These are phyloP conservation scores for Caenorhabditis sulstoni DNA, from an alignment of 2,888 invertebrate species.

Conservation along the genomic window DNA sequence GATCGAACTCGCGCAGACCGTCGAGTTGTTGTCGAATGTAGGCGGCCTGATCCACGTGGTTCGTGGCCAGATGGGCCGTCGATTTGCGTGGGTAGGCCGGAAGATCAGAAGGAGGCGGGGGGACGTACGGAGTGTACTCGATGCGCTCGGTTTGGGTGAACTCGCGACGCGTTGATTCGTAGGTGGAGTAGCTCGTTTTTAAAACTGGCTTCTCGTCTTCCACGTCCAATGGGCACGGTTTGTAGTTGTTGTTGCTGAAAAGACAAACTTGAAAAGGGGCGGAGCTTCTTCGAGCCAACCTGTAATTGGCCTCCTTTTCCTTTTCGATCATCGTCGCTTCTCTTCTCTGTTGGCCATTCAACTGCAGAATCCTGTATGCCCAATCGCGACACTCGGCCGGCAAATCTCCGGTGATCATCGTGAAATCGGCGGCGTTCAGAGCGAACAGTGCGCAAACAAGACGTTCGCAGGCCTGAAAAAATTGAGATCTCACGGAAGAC, in stretches of 20 bases:
- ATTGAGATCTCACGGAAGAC: background rate
- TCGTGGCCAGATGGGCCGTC: constrained; percentile 48
- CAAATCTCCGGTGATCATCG: constrained; percentile 48
- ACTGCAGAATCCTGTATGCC: constrained; percentile 54
- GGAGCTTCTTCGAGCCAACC: no score
- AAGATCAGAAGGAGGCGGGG: background rate
- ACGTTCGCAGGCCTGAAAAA: constrained; percentile 50
- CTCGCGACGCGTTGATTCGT: constrained; percentile 10
- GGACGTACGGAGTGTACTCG: background rate
- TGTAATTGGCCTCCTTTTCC: background rate
- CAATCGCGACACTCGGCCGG: constrained; percentile 46
- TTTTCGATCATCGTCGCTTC: background rate
- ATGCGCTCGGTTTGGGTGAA: background rate
- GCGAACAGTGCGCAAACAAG: constrained; percentile 54
- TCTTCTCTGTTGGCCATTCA: constrained; percentile 40
- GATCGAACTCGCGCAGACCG: constrained; percentile 18
- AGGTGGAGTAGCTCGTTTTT: constrained; percentile 10
- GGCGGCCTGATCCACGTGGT: constrained; percentile 33
- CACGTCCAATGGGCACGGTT: constrained; percentile 21
- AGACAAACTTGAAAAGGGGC: no score
- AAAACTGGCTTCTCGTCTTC: constrained; percentile 4
- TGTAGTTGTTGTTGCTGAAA: constrained; percentile 56
- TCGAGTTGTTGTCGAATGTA: constrained; percentile 51
- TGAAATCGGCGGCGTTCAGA: constrained; percentile 55
- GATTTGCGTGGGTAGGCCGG: constrained; percentile 21